Percentiles rank a stretch among this genome's conserved stretches.
Conservation (phyloP, 2,113 vertebrate species). For the Morone saxatilis region DNA sequence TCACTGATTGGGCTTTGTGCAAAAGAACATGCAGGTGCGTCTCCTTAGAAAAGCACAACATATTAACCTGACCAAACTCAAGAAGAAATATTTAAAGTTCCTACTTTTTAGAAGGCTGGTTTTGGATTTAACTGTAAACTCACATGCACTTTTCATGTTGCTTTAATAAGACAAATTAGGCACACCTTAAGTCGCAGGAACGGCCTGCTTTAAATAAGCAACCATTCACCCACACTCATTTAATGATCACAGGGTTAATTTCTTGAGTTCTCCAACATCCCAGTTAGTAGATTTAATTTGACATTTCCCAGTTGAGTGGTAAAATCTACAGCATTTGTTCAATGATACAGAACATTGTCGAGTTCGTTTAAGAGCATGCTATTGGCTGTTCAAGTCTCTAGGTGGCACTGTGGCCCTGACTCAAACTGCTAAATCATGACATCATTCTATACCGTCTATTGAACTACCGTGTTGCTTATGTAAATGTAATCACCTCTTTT, state of each 20-base stretch:
- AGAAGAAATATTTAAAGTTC: background rate
- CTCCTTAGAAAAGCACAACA: fast-evolving
- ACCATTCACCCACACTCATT: background rate
- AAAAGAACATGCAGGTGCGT: fast-evolving
- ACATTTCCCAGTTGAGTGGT: background rate
- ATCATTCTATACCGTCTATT: slow-evolving; percentile 33
- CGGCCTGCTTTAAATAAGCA: background rate
- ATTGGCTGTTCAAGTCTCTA: slow-evolving; percentile 25
- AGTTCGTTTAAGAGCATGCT: background rate
- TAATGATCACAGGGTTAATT: background rate
- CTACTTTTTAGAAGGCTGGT: background rate
- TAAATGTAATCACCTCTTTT: slow-evolving; percentile 36
- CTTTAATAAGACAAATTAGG: background rate
- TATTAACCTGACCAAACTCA: background rate
- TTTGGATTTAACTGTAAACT: background rate
- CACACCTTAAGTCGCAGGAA: background rate
- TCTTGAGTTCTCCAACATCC: background rate
- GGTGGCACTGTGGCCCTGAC: slow-evolving; percentile 70
- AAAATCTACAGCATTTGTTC: background rate
- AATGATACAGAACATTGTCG: background rate
- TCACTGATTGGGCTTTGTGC: background rate
- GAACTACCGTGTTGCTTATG: background rate
- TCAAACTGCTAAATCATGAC: slow-evolving; percentile 40
- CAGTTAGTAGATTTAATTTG: background rate
- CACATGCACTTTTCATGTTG: background rate